Evolutionary conservation across 1,140 invertebrate species (phyloP), one percentile per base, ranked within the genome.

Genomic region (honey bee (Apis mellifera)): DNA sequence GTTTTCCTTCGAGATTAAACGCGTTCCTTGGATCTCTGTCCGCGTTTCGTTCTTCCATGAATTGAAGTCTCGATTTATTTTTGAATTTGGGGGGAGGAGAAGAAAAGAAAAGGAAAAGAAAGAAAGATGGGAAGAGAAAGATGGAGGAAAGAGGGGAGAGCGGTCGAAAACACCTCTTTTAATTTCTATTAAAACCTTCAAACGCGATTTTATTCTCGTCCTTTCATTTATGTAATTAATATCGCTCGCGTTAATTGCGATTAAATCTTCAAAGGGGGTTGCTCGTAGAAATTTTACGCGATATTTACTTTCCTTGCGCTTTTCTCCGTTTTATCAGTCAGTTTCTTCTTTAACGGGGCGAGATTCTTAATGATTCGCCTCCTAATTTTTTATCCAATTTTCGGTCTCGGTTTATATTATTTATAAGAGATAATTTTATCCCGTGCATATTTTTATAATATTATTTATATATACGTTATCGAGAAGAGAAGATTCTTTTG

Each of bases 1-100:
- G 50, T 60, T 79, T 62, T 64, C 68, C 68, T 54, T 79, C 72
- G 32, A 32, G 57, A 77, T 77, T 66, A 42, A 77, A n/a, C n/a
- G n/a, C n/a, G n/a, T n/a, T n/a, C n/a, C n/a, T n/a, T n/a, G n/a
- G n/a, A n/a, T n/a, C n/a, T 48, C n/a, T 52, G 17, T 17, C 21
- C 60, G 17, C 71, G 32, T 60, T 48, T 32, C 21, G 48, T 57
- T 9, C 69, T 19, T 52, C 52, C 9, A 23, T 3, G 11, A n/a
- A 26, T 15, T 55, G 48, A n/a, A 73, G 48, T n/a, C 52, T 11
- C 71, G 19, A 73, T 73, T 55, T 62, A 59, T 59, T 73, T 73
- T 73, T 57, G 26, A 73, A 73, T 13, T 59, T 59, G 4, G 0
- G 52, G 2, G 13, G 15, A 12, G 13, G 1, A 2, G 13, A 13